phyloP scores from a whole-genome alignment of 2,113 vertebrate species.

The Nanger granti region DNA sequence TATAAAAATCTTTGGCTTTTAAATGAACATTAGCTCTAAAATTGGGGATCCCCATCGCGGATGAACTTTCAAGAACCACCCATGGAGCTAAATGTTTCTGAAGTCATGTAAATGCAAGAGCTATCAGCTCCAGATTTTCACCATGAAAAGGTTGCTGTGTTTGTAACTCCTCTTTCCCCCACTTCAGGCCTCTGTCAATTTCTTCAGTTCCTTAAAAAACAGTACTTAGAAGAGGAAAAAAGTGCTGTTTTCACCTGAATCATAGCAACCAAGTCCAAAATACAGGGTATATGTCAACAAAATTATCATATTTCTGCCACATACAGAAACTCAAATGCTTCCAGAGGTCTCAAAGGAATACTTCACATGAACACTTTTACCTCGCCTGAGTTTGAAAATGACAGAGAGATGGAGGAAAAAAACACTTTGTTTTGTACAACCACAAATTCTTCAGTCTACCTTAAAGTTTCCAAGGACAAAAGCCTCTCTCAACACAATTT shows the following conservation, averaged over 20 bases:
- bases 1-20: neutral
- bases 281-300: conserved; percentile 24
- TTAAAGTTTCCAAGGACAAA: conserved; percentile 25
- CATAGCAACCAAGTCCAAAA: conserved; percentile 55
- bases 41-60: neutral
- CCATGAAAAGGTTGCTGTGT: neutral
- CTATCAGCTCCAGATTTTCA: neutral
- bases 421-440: neutral
- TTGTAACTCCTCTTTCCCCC: neutral
- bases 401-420: neutral
- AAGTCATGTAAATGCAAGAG: neutral
- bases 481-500: neutral
- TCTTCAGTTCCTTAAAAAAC: conserved; percentile 15
- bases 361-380: neutral
- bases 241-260: conserved; percentile 38
- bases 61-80: neutral
- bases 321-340: conserved; percentile 24
- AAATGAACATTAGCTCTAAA: conserved; percentile 23
- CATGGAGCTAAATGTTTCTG: neutral
- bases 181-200: neutral
- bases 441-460: neutral
- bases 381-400: neutral
- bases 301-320: conserved; percentile 32
- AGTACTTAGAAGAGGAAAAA: neutral
- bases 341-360: neutral